Conservation (phyloP, 2,113 vertebrate species). For the Todiramphus saurophagus region DNA sequence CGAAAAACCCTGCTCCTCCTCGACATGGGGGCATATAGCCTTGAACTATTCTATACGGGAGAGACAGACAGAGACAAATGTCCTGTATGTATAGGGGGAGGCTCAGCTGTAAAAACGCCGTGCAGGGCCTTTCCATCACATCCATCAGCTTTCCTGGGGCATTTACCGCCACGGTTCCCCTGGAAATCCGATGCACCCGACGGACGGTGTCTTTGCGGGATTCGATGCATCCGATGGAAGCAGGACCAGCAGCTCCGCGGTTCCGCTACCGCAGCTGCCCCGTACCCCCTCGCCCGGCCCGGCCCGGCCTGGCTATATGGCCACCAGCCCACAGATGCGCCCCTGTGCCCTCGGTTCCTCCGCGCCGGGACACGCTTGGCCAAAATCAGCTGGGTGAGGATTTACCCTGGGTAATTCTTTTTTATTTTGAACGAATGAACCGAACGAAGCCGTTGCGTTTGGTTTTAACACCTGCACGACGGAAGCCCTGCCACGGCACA, state of each 20-base stretch:
- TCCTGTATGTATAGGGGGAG: not conserved
- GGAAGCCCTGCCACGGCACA: not conserved
- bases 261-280: no score
- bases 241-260: not conserved
- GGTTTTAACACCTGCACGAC: not conserved
- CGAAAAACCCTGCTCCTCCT: not conserved
- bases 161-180: not conserved
- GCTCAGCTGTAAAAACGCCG: not conserved
- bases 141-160: not conserved
- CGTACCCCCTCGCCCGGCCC: not conserved
- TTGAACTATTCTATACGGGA: not conserved
- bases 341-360: no score
- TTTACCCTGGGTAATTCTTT: not conserved
- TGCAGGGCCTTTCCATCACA: not conserved
- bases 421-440: not conserved
- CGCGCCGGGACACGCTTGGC: not conserved
- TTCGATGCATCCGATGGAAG: not conserved
- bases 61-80: no score
- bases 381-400: not conserved
- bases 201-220: not conserved
- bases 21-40: not conserved
- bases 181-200: not conserved
- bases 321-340: not conserved
- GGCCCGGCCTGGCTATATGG: not conserved
- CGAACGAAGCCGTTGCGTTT: not conserved